Conservation (phyloP, 2,113 vertebrate species). For the Stercorarius parasiticus region DNA sequence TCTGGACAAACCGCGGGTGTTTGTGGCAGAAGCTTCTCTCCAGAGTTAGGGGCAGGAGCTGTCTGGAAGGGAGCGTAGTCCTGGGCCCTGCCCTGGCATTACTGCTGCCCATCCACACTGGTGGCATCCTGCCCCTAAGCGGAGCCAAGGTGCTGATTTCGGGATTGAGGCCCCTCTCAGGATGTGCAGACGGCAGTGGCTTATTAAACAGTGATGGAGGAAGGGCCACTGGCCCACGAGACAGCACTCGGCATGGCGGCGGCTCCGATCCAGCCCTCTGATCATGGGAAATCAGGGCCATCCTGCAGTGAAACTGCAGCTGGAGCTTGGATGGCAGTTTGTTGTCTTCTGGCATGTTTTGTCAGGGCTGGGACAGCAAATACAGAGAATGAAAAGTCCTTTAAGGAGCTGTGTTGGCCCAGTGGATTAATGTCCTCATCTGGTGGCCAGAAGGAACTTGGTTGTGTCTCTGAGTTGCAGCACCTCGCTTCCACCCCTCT, state of each 20-base stretch:
- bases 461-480: not conserved
- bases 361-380: not conserved
- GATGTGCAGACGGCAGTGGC: not conserved
- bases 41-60: not conserved
- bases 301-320: not conserved
- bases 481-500: not conserved
- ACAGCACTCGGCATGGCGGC: accelerated
- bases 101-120: accelerated
- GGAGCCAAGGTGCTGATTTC: not conserved
- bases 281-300: not conserved
- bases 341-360: not conserved
- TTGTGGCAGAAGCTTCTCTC: not conserved
- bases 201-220: not conserved
- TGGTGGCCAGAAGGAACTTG: not conserved
- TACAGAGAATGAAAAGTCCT: not conserved
- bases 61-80: accelerated
- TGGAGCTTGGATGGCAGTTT: not conserved
- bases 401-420: not conserved
- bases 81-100: not conserved
- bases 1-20: not conserved
- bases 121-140: not conserved
- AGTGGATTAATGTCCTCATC: not conserved
- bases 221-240: not conserved
- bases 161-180: not conserved
- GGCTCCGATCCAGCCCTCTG: not conserved